Evolutionary conservation across 2,888 invertebrate genomes (phyloP).

Genomic region (Lordiphosa fenestrarum): DNA sequence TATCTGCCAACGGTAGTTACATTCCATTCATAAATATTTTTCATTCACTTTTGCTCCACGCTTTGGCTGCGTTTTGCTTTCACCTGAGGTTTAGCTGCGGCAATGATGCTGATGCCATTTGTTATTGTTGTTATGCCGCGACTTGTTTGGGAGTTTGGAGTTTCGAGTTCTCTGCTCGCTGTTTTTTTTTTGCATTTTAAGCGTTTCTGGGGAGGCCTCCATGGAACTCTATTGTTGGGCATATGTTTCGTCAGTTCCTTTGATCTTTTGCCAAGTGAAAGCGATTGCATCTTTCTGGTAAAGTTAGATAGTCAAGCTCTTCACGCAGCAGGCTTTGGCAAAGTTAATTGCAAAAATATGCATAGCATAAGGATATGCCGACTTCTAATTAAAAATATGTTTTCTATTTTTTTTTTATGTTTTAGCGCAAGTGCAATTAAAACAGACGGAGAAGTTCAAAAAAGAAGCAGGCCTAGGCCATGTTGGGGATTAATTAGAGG

Average conservation of each 20-base stretch:
- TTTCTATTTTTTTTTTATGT: no score
- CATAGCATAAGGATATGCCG: slow-evolving; percentile 15
- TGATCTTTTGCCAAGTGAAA: slow-evolving; percentile 72
- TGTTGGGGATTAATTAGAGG: no score
- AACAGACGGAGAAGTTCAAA: no score
- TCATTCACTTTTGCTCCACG: slow-evolving; percentile 61
- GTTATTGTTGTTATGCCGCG: slow-evolving; percentile 52
- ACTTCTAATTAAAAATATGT: slow-evolving; percentile 60
- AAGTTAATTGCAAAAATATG: slow-evolving; percentile 63
- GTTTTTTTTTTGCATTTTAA: slow-evolving; percentile 47
- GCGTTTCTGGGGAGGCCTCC: slow-evolving; percentile 46
- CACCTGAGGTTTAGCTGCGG: slow-evolving; percentile 40
- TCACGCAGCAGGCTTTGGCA: slow-evolving; percentile 40
- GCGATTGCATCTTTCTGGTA: slow-evolving; percentile 53
- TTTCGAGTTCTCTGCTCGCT: slow-evolving; percentile 1
- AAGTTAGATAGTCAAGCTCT: slow-evolving; percentile 30
- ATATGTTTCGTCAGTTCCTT: slow-evolving; percentile 61
- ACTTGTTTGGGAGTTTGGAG: slow-evolving; percentile 27
- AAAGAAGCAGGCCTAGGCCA: no score
- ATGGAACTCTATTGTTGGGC: slow-evolving; percentile 57
- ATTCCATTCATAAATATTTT: slow-evolving; percentile 72
- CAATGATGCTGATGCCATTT: slow-evolving; percentile 52
- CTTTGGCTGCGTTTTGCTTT: slow-evolving; percentile 41
- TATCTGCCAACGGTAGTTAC: slow-evolving; percentile 67
- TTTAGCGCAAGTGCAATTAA: no score